Conservation (phyloP, 92 coral and sea anemone genomes). For the Epizoanthus stellaris region DNA sequence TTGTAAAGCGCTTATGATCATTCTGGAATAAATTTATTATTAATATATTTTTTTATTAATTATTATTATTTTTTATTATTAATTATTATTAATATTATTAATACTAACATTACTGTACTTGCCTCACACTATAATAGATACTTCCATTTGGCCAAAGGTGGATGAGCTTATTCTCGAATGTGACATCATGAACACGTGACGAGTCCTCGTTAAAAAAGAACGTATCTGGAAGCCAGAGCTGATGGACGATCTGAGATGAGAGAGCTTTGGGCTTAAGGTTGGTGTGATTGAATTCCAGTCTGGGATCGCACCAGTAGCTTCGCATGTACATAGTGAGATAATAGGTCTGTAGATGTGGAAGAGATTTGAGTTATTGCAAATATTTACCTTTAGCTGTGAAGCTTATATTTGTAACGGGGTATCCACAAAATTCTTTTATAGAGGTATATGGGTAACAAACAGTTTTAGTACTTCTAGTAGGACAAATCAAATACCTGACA, state of each 20-base stretch:
- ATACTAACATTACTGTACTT: neutral
- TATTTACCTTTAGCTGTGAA: neutral
- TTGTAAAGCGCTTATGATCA: too few relatives aligned
- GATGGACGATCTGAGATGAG: constrained; percentile 40
- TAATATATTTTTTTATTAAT: too few relatives aligned
- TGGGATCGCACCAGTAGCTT: constrained; percentile 48
- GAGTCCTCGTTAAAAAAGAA: constrained; percentile 50
- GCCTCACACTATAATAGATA: constrained; percentile 43
- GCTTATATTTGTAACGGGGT: neutral
- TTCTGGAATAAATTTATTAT: too few relatives aligned
- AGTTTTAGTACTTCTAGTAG: too few relatives aligned
- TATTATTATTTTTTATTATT: too few relatives aligned
- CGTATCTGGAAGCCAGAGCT: constrained; percentile 57
- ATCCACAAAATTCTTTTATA: neutral
- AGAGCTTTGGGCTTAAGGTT: constrained; percentile 23
- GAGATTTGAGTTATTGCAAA: neutral
- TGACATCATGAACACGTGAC: constrained; percentile 41
- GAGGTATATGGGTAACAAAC: neutral
- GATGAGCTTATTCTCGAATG: constrained; percentile 42
- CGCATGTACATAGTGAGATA: constrained; percentile 49
- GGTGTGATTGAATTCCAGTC: constrained; percentile 44
- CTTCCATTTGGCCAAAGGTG: constrained; percentile 39
- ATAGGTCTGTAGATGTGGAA: neutral
- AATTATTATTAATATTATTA: too few relatives aligned
- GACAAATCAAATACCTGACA: too few relatives aligned